Evolutionary conservation across 2,113 vertebrate genomes (phyloP).

Genomic region (Daubentonia madagascariensis): DNA sequence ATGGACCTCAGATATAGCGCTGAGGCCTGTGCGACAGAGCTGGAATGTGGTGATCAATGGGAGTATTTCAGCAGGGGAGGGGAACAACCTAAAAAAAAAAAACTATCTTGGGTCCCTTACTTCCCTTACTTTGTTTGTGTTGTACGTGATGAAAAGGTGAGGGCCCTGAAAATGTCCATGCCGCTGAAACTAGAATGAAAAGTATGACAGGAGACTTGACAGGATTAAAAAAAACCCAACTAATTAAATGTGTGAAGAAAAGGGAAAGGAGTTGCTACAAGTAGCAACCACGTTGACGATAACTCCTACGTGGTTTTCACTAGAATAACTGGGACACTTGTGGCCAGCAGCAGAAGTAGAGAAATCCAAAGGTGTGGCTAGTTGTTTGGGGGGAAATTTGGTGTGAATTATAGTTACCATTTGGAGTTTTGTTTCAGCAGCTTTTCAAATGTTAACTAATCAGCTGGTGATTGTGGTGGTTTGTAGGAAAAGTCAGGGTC

Average conservation of each 20-base stretch:
- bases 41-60: background rate
- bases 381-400: background rate
- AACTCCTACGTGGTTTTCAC: background rate
- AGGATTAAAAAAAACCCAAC: background rate
- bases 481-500: background rate
- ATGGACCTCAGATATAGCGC: accelerated
- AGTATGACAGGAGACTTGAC: background rate
- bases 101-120: background rate
- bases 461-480: background rate
- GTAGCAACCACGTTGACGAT: background rate
- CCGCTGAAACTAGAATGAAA: background rate
- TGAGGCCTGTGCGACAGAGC: background rate
- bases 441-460: background rate
- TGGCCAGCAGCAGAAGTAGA: background rate
- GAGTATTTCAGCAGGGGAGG: background rate
- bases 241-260: background rate
- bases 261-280: background rate
- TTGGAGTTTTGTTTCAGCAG: background rate
- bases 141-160: background rate
- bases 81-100: background rate
- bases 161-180: background rate
- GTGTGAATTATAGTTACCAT: background rate
- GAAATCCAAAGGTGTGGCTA: background rate
- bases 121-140: background rate
- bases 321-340: background rate